phyloP scores from a whole-genome alignment of 2,888 invertebrate genomes.

The Theretra japonica region DNA sequence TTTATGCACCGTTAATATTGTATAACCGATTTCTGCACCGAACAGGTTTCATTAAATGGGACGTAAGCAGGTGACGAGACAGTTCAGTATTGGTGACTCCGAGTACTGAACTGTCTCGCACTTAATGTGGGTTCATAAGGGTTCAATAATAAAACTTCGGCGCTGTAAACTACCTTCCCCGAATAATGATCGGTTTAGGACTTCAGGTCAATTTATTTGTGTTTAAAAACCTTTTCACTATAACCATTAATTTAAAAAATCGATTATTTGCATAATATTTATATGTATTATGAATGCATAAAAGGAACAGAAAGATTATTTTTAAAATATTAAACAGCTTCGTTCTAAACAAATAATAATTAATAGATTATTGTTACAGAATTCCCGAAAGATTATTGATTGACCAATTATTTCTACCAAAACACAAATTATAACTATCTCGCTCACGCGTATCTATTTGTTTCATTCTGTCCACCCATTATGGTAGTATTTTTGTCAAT shows the following conservation, averaged over 20 bases:
- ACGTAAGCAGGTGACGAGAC: not conserved
- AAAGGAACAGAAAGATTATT: no score
- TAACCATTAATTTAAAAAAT: no score
- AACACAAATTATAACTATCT: not conserved
- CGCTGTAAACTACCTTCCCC: not conserved
- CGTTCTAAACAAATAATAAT: no score
- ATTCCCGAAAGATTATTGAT: not conserved
- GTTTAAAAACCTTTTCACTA: no score
- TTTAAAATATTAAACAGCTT: no score
- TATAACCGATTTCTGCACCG: slow-evolving; percentile 6
- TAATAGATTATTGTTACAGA: not conserved
- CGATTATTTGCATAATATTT: no score
- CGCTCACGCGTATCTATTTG: not conserved
- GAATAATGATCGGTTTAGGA: not conserved
- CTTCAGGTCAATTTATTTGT: no score
- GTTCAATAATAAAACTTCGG: not conserved
- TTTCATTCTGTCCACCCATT: not conserved
- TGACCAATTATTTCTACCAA: not conserved
- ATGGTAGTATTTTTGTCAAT: slow-evolving; percentile 1
- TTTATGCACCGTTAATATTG: not conserved
- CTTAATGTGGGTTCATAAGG: not conserved
- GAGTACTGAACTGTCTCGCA: not conserved
- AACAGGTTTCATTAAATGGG: not conserved
- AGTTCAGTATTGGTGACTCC: no score
- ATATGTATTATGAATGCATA: no score